phyloP scores from a whole-genome alignment of 1,140 invertebrate species.

The Drosophila littoralis region DNA sequence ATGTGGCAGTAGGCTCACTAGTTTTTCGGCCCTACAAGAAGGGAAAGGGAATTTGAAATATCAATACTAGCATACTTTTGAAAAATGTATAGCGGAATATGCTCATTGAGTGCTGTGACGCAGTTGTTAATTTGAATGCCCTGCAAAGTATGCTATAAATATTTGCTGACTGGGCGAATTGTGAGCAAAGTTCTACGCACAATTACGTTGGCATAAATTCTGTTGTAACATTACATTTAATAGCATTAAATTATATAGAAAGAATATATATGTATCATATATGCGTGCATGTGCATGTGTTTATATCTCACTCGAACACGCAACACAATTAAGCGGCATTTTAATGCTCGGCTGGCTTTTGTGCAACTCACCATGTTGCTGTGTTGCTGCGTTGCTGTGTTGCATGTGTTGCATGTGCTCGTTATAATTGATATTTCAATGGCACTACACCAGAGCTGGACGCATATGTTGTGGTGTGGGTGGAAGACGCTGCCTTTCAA shows the following conservation, averaged over 20 bases:
- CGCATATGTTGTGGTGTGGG: not conserved
- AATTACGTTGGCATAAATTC: constrained; percentile 47
- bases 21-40: not conserved
- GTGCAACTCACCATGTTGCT: constrained; percentile 18
- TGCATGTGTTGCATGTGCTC: constrained; percentile 35
- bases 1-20: too few species aligned
- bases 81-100: not conserved
- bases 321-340: constrained; percentile 70
- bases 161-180: constrained; percentile 35
- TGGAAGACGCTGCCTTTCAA: not conserved
- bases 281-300: constrained; percentile 16
- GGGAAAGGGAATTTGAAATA: not conserved
- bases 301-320: constrained; percentile 59
- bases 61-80: not conserved
- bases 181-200: constrained; percentile 45
- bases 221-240: constrained; percentile 52
- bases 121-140: constrained; percentile 25
- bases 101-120: constrained; percentile 1
- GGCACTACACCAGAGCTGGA: constrained; percentile 24
- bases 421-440: constrained; percentile 76
- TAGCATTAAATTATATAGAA: constrained; percentile 27
- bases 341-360: constrained; percentile 62
- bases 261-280: not conserved
- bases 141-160: constrained; percentile 57
- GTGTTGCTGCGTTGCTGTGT: constrained; percentile 2